Percentiles rank a stretch among this genome's conserved stretches.
phyloP scores from a whole-genome alignment of 2,888 invertebrate species.

The Acrobasis suavella region DNA sequence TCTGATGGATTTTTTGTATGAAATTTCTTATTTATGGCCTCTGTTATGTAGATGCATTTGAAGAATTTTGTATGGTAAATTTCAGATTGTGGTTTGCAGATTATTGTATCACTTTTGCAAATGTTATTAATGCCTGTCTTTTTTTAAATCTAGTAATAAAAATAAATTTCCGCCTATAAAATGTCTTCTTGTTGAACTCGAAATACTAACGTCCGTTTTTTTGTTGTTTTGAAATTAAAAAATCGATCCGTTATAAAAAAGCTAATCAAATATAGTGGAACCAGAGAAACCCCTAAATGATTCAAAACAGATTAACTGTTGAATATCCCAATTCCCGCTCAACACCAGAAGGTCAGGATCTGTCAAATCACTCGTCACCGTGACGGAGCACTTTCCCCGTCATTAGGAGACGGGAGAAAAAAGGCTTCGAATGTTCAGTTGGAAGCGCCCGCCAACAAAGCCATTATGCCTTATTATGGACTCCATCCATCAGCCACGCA shows the following conservation, averaged over 20 bases:
- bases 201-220: no score
- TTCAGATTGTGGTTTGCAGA: no score
- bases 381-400: constrained; percentile 72
- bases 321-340: constrained; percentile 63
- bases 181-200: no score
- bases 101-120: no score
- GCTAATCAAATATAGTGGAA: constrained; percentile 38
- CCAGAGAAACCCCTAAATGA: constrained; percentile 46
- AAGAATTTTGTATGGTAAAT: no score
- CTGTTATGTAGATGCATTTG: background rate
- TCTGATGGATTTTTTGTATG: background rate
- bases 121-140: no score
- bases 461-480: constrained; percentile 80
- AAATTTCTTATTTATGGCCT: background rate
- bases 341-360: constrained; percentile 70
- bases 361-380: constrained; percentile 66
- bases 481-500: constrained; percentile 78
- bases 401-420: constrained; percentile 73
- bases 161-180: no score
- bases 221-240: background rate
- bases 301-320: constrained; percentile 69
- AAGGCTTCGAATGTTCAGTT: constrained; percentile 67
- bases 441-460: constrained; percentile 77
- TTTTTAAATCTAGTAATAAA: no score
- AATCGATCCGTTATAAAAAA: background rate